Conservation (phyloP, 2,888 invertebrate species). For the Andricus curvator region DNA sequence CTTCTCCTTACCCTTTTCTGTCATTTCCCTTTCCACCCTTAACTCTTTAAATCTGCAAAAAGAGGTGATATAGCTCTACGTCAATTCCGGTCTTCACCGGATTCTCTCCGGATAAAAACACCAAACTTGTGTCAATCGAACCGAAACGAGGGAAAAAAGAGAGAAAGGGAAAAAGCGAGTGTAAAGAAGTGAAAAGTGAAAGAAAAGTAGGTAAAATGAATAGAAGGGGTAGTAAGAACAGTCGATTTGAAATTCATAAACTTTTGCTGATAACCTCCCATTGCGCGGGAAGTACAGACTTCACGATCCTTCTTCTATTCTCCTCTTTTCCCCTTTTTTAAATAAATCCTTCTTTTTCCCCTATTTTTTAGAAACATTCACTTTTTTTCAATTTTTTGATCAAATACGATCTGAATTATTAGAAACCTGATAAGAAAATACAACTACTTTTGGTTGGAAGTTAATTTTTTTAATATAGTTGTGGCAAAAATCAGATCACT, state of each 20-base stretch:
- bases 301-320: too few relatives aligned
- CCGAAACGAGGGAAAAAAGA: not conserved
- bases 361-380: too few relatives aligned
- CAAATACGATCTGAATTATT: too few relatives aligned
- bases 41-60: constrained; percentile 43
- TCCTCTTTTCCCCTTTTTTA: too few relatives aligned
- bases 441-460: too few relatives aligned
- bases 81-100: not conserved
- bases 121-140: not conserved
- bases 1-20: constrained; percentile 28
- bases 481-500: too few relatives aligned
- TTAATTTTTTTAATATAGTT: too few relatives aligned
- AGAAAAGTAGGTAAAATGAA: constrained; percentile 31
- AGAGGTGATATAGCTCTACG: not conserved
- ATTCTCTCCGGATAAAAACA: constrained; percentile 12
- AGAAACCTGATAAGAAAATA: too few relatives aligned
- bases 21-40: not conserved
- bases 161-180: not conserved
- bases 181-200: constrained; percentile 1
- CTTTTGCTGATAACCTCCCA: constrained; percentile 67
- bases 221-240: constrained; percentile 10
- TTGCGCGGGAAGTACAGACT: constrained; percentile 21
- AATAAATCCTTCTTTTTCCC: too few relatives aligned
- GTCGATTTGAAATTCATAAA: constrained; percentile 69
- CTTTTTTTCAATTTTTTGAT: too few relatives aligned